phyloP scores from a whole-genome alignment of 2,113 vertebrate genomes.

The Tragelaphus scriptus region DNA sequence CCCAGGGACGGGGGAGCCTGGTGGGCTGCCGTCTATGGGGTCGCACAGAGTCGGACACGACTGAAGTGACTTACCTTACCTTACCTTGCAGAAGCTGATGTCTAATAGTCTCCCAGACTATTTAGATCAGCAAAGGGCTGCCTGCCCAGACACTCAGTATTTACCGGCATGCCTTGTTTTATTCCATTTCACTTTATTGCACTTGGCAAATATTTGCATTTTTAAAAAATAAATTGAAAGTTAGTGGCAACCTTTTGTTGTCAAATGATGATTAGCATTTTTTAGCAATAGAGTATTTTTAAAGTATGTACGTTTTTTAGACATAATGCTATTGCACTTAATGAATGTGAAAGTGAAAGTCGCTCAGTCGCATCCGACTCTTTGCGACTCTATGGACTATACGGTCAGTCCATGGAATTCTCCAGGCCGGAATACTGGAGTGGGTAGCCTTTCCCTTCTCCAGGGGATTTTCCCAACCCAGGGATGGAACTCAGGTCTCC shows the following conservation, averaged over 20 bases:
- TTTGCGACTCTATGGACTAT: not conserved
- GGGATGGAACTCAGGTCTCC: not conserved
- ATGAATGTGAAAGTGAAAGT: not conserved
- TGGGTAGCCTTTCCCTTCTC: not conserved
- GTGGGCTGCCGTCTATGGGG: no score
- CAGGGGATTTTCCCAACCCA: not conserved
- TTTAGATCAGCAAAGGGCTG: not conserved
- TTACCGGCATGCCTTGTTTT: not conserved
- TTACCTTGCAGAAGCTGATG: not conserved
- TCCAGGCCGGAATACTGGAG: not conserved
- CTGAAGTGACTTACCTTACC: no score
- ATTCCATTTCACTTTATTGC: not conserved
- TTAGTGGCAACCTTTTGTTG: not conserved
- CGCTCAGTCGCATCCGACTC: not conserved
- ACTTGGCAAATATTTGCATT: not conserved
- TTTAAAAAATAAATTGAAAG: not conserved
- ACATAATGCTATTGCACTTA: not conserved
- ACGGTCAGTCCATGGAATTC: not conserved
- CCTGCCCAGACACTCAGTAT: not conserved
- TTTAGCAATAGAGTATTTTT: not conserved
- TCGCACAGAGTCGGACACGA: no score
- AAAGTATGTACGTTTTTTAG: not conserved
- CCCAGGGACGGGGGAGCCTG: no score
- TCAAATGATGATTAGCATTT: not conserved
- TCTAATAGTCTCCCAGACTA: not conserved